phyloP scores from a whole-genome alignment of 2,888 invertebrate genomes.

The Cetonia aurata region DNA sequence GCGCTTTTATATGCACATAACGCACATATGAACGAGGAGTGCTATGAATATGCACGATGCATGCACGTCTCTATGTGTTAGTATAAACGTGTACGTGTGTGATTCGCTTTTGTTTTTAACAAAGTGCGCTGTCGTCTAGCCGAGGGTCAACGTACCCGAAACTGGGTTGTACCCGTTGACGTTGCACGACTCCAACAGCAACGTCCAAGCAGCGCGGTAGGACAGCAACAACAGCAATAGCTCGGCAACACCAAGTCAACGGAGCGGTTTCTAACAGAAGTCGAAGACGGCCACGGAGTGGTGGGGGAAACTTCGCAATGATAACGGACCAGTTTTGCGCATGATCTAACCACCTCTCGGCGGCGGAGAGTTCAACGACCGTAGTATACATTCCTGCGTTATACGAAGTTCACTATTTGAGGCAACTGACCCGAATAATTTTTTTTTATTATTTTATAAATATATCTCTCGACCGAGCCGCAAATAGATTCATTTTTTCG shows the following conservation, averaged over 20 bases:
- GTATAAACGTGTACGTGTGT: constrained; percentile 1
- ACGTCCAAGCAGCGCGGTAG: neutral
- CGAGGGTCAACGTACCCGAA: constrained; percentile 57
- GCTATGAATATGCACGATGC: constrained; percentile 2
- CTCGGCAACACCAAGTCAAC: neutral
- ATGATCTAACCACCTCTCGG: constrained; percentile 51
- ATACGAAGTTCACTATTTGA: constrained; percentile 56
- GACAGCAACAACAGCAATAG: constrained; percentile 14
- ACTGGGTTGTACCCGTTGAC: constrained; percentile 56
- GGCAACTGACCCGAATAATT: constrained; percentile 56
- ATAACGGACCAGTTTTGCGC: constrained; percentile 56
- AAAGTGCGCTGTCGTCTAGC: constrained; percentile 49
- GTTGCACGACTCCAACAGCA: constrained; percentile 12
- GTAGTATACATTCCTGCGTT: constrained; percentile 56
- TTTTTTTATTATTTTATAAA: constrained; percentile 44
- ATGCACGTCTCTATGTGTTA: constrained; percentile 4
- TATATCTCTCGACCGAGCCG: constrained; percentile 52
- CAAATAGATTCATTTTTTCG: constrained; percentile 52
- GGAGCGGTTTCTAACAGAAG: constrained; percentile 10
- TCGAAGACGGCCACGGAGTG: constrained; percentile 41
- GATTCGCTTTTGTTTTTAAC: constrained; percentile 46
- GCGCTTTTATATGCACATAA: neutral
- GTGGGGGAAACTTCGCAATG: constrained; percentile 56
- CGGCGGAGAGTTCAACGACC: constrained; percentile 55
- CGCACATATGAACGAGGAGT: neutral